Percentiles rank a stretch among this genome's conserved stretches.
These are phyloP conservation scores for Hydractinia echinata DNA, from an alignment of 30 jellyfish, hydroid and myxozoan genomes.

Conservation along the genomic window DNA sequence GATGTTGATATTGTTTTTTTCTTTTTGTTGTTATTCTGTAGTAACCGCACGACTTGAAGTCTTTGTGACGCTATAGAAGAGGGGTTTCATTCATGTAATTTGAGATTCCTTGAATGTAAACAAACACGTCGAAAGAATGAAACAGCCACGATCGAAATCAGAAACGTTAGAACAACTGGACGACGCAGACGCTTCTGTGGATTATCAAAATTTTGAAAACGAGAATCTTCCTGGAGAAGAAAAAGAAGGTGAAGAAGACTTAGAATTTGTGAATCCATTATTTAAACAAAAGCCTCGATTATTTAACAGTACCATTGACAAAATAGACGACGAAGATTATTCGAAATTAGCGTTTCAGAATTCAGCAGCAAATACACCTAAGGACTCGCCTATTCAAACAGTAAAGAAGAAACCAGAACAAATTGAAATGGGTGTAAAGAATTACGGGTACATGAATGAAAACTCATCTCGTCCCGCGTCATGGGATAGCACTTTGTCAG, in stretches of 20 bases:
- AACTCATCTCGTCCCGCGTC: constrained; percentile 4
- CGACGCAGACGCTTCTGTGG: constrained; percentile 6
- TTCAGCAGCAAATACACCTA: neutral
- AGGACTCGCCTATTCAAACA: neutral
- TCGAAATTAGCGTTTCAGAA: neutral
- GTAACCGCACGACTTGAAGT: too few relatives aligned
- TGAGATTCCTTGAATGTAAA: neutral
- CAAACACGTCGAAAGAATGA: neutral
- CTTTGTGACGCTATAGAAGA: too few relatives aligned
- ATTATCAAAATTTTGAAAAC: neutral
- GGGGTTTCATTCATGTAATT: constrained; percentile 1
- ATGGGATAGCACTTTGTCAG: constrained; percentile 16
- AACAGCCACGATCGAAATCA: neutral
- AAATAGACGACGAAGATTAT: neutral
- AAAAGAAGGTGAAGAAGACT: neutral
- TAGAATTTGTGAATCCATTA: constrained; percentile 8
- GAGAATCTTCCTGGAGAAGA: neutral
- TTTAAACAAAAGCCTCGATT: neutral
- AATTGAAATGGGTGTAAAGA: constrained; percentile 24
- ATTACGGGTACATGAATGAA: constrained; percentile 24
- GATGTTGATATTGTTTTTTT: neutral
- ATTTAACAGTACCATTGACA: constrained; percentile 14
- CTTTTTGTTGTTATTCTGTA: neutral
- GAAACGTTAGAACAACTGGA: neutral
- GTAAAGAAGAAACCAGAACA: neutral